These are phyloP conservation scores for Anisognathus igniventris DNA, from an alignment of 2,797 vertebrate genomes.

Conservation along the genomic window DNA sequence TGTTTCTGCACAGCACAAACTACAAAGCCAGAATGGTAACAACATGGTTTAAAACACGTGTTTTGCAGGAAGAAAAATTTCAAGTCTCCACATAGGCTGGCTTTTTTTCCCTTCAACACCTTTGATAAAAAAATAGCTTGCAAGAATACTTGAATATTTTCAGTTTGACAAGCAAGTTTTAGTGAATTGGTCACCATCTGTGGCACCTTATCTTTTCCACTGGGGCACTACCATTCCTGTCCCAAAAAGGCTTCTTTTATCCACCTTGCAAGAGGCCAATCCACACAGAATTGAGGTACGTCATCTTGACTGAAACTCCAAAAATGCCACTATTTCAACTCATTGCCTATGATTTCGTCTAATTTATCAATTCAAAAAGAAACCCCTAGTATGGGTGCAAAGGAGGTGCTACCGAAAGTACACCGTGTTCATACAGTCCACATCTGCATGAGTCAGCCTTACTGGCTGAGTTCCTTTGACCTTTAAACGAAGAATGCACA, in stretches of 20 bases:
- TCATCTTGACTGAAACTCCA: neutral
- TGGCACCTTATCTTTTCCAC: neutral
- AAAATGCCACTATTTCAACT: neutral
- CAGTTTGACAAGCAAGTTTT: neutral
- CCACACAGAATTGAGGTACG: neutral
- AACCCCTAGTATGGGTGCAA: neutral
- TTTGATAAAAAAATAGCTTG: neutral
- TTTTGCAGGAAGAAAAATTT: neutral
- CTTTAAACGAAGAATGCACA: constrained; percentile 55
- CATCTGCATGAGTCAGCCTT: constrained; percentile 1
- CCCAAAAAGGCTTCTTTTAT: neutral
- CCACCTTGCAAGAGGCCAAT: neutral
- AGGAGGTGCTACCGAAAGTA: neutral
- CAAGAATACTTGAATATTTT: neutral
- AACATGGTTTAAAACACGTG: neutral
- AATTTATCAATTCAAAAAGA: neutral
- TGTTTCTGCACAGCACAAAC: neutral
- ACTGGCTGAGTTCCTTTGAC: constrained; percentile 43
- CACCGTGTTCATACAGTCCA: neutral
- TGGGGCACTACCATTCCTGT: neutral
- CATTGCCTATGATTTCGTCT: neutral
- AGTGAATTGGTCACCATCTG: neutral
- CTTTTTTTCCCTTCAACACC: neutral
- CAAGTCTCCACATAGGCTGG: neutral
- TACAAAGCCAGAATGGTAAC: neutral